Base-by-base conservation (phyloP, 2,888 invertebrate genomes). In the Caenorhabditis uteleia region DNA sequence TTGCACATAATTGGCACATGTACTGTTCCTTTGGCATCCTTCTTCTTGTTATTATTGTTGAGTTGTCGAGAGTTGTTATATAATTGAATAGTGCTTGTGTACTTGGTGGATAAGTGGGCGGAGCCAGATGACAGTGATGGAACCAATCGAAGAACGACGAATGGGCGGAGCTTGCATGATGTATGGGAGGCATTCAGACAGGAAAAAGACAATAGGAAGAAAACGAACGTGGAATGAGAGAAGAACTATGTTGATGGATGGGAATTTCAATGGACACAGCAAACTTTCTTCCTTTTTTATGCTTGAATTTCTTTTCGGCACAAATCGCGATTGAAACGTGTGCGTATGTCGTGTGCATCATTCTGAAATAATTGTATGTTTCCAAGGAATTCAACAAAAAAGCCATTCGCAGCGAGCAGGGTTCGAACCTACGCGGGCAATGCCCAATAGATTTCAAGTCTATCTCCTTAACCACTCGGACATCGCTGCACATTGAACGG, bases 361-460 rank as follows among this genome's bases (percentile, higher is more conserved):
- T n/a, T n/a, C n/a, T n/a, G n/a, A n/a, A n/a, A n/a, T n/a, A n/a
- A n/a, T n/a, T n/a, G n/a, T n/a, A n/a, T n/a, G n/a, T n/a, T n/a
- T n/a, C n/a, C n/a, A n/a, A n/a, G n/a, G n/a, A n/a, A n/a, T n/a
- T n/a, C n/a, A n/a, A n/a, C n/a, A n/a, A n/a, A 83, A 84, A 47
- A 48, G 70, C n/a, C n/a, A n/a, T 74, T 65, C 78, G 78, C 78
- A 77, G 76, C 83, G 82, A 87, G 87, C 87, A 88, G 88, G 88
- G 87, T 88, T 88, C 87, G 88, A 88, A 88, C 88, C 88, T 88
- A 87, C 86, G 88, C 88, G 87, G 88, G 88, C 85, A 88, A 77
- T 86, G 85, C 88, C 88, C 88, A 88, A 87, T 87, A 86, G 88
- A 88, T 88, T 88, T 88, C 88, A 86, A 88, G 87, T 88, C 88